Evolutionary conservation across 2,113 vertebrate genomes (phyloP), one percentile per base, ranked within the genome.

Genomic region (Perccottus glenii): DNA sequence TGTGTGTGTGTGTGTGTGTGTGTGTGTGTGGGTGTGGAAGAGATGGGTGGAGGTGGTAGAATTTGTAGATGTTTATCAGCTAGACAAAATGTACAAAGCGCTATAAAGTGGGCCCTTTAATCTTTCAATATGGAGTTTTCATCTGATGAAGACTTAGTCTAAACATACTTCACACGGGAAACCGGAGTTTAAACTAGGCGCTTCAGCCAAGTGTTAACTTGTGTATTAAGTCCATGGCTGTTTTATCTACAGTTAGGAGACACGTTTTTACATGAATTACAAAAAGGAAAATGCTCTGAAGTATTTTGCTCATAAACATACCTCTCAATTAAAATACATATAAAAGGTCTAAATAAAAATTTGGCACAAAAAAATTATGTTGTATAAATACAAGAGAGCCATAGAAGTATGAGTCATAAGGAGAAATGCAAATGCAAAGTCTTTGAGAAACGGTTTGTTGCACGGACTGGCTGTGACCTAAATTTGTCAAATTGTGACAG

Each of bases 1-100:
- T 27, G 19, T 27, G 19, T 27, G 19, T 27, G 19, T 27, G 19
- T 27, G 19, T 27, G 19, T 27, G 19, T 27, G 19, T 27, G 19
- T 27, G 19, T 27, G 19, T 27, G 19, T 27, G 19, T 27, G 19
- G 1, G 19, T 27, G 19, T 27, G 19, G n/a, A n/a, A n/a, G n/a
- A n/a, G n/a, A 4, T 9, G 48, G 15, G 52, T 47, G 45, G 60
- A 60, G n/a, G 60, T 51, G 70, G 69, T 62, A 78, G 73, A 83
- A 73, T 65, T 65, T 73, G 43, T 51, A 44, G 65, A 82, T 77
- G 16, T 53, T 55, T 51, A 70, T 75, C 51, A 64, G 58, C 68
- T 14, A 32, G 9, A 4, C 60, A 62, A 56, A 55, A 69, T 33
- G 38, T 14, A 35, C 43, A 47, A 36, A 64, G 4, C 42, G 0